Evolutionary conservation across 1,140 invertebrate genomes (phyloP).

Genomic region (Micrasema longulum): DNA sequence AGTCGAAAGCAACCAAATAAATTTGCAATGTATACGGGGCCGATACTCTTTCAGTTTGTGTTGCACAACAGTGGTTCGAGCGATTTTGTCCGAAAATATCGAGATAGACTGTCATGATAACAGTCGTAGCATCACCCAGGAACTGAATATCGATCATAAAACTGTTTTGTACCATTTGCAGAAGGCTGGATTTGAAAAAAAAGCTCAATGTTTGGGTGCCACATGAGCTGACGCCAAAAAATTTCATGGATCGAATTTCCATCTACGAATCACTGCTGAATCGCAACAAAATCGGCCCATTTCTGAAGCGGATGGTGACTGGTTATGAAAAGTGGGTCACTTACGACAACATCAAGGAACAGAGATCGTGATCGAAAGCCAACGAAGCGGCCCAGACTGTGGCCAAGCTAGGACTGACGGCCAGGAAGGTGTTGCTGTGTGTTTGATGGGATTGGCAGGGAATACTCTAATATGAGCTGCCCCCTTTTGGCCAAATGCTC

Average conservation of each 20-base stretch:
- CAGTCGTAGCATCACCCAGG: too few relatives aligned
- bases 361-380: conserved; percentile 18
- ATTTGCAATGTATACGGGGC: conserved; percentile 19
- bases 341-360: conserved; percentile 10
- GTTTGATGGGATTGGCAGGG: conserved; percentile 22
- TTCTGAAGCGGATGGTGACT: conserved; percentile 24
- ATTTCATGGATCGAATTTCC: too few relatives aligned
- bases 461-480: conserved; percentile 9
- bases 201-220: too few relatives aligned
- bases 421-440: conserved; percentile 18
- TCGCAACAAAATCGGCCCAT: conserved; percentile 15
- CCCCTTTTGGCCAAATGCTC: conserved; percentile 8
- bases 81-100: too few relatives aligned
- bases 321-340: conserved; percentile 16
- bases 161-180: too few relatives aligned
- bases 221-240: too few relatives aligned
- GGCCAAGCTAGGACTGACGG: conserved; percentile 15
- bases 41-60: conserved; percentile 17
- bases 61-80: conserved; percentile 22
- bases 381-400: conserved; percentile 19
- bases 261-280: not conserved
- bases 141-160: too few relatives aligned
- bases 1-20: conserved; percentile 13
- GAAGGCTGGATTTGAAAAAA: too few relatives aligned
- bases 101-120: too few relatives aligned